Base-by-base conservation (phyloP, 2,888 invertebrate genomes). In the Drosophila mercatorum region DNA sequence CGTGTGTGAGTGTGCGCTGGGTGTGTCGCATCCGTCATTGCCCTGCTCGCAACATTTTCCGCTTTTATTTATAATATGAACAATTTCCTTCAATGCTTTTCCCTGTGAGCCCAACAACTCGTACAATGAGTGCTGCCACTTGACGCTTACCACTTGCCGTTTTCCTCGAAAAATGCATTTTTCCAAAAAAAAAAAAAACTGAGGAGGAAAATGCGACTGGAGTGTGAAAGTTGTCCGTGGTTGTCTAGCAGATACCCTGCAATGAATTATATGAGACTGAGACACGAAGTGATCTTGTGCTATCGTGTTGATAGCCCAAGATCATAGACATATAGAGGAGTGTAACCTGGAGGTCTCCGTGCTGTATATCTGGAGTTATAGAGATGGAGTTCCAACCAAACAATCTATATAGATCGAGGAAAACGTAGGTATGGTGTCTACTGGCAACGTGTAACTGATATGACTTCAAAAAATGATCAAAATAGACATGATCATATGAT, bases 61-160 rank as follows among this genome's bases (percentile, higher is more conserved):
- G 85, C 89, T 88, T 88, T 82, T 85, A 80, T 85, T 86, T 88
- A 80, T 87, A 85, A 87, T 85, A 89, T 85, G 89, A 87, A 89
- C 84, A 89, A 85, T 85, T 85, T 85, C 89, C 89, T 83, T 58
- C 55, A 68, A 60, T 66, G 80, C 78, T 68, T 67, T 71, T 57
- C 69, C 61, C 67, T 73, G 41, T 62, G 49, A 64, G 63, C 58
- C 43, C 47, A 59, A 66, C 73, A 69, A 70, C 76, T 64, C 59
- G 59, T 49, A 67, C 77, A 72, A 79, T 75, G 72, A 82, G 74
- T 75, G 81, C 78, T 72, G 78, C 75, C 88, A 76, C 85, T 67
- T 72, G 83, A 66, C 86, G 73, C 83, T 78, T 83, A 70, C 56
- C 58, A 47, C 65, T 65, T 70, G 78, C 72, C 87, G 67, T 68